These are phyloP conservation scores for Empis stercorea DNA, from an alignment of 2,888 invertebrate genomes.

Conservation along the genomic window DNA sequence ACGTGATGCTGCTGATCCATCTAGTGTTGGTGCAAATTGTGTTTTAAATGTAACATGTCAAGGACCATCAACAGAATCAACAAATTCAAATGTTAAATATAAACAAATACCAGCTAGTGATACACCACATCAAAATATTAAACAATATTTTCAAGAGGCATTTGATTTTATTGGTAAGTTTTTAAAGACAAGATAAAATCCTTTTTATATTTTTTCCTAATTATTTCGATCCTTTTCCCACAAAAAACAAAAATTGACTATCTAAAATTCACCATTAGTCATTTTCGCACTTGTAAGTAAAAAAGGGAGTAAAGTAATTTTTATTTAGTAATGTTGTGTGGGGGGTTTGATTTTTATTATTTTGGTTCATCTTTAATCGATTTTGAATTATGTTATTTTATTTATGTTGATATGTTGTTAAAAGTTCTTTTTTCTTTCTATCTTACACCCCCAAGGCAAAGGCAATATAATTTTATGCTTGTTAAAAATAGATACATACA, in stretches of 20 bases:
- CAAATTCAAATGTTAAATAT: constrained; percentile 50
- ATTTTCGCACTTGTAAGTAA: no score
- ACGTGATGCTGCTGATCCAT: constrained; percentile 60
- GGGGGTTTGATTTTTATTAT: no score
- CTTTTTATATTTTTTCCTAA: neutral
- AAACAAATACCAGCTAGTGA: constrained; percentile 72
- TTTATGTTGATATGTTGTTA: no score
- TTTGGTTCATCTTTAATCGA: no score
- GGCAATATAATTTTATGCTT: no score
- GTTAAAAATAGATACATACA: no score
- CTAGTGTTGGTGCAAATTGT: constrained; percentile 58
- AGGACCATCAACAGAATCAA: constrained; percentile 46
- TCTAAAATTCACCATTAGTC: neutral
- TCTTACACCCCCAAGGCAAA: no score
- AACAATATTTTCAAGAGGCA: constrained; percentile 79
- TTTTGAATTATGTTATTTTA: no score
- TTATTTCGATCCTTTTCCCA: neutral
- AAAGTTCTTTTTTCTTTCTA: no score
- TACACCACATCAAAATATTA: constrained; percentile 72
- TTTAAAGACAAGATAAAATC: neutral
- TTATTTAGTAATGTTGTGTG: no score
- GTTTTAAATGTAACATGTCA: constrained; percentile 73
- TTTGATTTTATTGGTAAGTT: constrained; percentile 72
- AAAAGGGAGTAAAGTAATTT: no score
- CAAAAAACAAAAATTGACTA: neutral